Conservation (phyloP, 37 sponge, comb jelly and placozoan genomes). For the Petrosia ficiformis region DNA sequence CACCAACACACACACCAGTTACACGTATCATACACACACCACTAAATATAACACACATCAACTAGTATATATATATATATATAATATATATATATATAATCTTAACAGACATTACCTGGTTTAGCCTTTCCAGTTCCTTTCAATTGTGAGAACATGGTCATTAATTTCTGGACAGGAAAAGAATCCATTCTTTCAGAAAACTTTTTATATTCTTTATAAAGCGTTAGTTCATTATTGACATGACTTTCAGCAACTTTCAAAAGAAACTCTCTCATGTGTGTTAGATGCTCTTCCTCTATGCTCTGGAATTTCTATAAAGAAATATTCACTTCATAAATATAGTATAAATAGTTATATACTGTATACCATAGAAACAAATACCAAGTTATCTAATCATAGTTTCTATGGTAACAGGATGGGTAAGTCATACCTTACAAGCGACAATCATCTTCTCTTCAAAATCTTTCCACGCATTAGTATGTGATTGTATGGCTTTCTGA, state of each 20-base stretch:
- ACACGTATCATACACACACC: no score
- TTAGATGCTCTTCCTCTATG: not conserved
- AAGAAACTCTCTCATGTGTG: not conserved
- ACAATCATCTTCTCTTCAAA: not conserved
- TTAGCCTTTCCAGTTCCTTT: constrained; percentile 70
- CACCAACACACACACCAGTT: no score
- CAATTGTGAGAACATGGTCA: constrained; percentile 26
- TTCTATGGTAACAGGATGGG: not conserved
- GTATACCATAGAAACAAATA: no score
- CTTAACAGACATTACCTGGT: no score
- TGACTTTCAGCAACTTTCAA: not conserved
- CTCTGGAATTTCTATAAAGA: not conserved
- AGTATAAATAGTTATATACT: no score
- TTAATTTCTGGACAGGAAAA: constrained; percentile 45
- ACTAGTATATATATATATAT: no score
- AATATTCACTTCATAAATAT: no score
- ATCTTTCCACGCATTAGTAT: not conserved
- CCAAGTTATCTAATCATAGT: no score
- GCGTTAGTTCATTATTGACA: not conserved
- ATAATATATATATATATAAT: no score
- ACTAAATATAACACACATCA: no score
- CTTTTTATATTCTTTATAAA: constrained; percentile 1
- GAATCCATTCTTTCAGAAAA: constrained; percentile 30
- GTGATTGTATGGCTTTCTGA: not conserved
- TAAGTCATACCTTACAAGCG: not conserved